Evolutionary conservation across 2,797 vertebrate species (phyloP), one percentile per base, ranked within the genome.

Genomic region (Alosa sapidissima): DNA sequence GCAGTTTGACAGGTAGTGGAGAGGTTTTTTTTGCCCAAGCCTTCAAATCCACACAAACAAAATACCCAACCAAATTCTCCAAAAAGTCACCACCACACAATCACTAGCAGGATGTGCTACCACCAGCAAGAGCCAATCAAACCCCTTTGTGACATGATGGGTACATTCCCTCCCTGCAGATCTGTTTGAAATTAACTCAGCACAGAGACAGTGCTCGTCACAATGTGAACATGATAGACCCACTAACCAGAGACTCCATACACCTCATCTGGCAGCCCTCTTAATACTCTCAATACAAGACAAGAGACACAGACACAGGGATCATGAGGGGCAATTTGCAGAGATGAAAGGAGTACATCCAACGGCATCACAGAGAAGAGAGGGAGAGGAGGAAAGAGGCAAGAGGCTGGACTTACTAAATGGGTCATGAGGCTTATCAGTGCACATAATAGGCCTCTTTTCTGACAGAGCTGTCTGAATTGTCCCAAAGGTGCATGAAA

Each of bases 401-500:
- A 13, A 54, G 83, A 65, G 83, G 72, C 28, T 49, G 36, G 85
- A 82, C 58, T 75, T 19, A 68, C 60, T 51, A 48, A 85, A 88
- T 83, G 48, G 60, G 84, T 84, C 68, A 84, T 49, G 65, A 88
- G 83, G 58, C 68, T 81, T 58, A 88, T 88, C 84, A 84, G 52
- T 82, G 60, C 28, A 81, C 82, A 78, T 83, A 83, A 87, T 75
- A 75, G 49, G 24, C 21, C 13, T 6, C 68, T 82, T 85, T 84
- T 82, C 87, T 85, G 82, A 62, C 85, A 86, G 83, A 54, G 65
- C 41, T 28, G 36, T 85, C 83, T 84, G 65, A 86, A 81, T 85
- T 68, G 83, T 87, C 86, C 81, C 86, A 62, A 48, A 88, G 83
- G 89, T 86, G 68, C 68, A 75, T 45, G 68, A 75, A 45, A 75